A percentile compares a stretch with the other conserved stretches of the same genome.
Conservation (phyloP, 2,113 vertebrate genomes). For the Sphaerodactylus townsendi region DNA sequence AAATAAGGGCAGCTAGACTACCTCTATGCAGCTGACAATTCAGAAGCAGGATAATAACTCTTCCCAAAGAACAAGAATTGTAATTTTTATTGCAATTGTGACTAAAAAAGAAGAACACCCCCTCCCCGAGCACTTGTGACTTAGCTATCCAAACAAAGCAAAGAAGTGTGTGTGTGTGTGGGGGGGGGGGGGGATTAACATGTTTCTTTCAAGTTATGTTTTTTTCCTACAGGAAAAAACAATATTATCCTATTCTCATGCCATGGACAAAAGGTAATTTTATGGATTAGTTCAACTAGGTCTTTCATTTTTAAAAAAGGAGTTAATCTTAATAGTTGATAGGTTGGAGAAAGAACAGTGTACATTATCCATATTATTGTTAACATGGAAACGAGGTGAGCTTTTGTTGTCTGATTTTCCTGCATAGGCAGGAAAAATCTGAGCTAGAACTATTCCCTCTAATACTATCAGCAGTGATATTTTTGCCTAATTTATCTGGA, state of each 20-base stretch:
- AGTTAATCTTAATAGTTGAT: background rate
- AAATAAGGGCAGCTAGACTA: background rate
- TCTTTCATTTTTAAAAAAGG: background rate
- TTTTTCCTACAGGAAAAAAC: background rate
- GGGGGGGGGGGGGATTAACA: too few relatives aligned
- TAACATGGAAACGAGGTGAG: background rate
- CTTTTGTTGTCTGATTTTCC: background rate
- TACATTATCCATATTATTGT: background rate
- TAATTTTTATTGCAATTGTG: background rate
- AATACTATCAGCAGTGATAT: background rate
- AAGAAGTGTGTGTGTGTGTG: too few relatives aligned
- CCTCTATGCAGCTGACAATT: background rate
- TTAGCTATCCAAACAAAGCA: background rate
- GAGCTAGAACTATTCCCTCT: background rate
- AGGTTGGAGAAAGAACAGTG: fast-evolving
- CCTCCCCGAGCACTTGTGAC: background rate
- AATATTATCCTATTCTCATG: background rate
- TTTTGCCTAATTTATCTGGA: fast-evolving
- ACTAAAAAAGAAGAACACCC: background rate
- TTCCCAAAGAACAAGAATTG: background rate
- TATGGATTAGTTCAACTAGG: background rate
- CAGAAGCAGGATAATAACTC: background rate
- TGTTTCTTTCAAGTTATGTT: background rate
- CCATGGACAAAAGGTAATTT: background rate
- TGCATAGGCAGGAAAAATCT: background rate